Conservation (phyloP, 2,888 invertebrate species). For the Mactromeris polynyma region DNA sequence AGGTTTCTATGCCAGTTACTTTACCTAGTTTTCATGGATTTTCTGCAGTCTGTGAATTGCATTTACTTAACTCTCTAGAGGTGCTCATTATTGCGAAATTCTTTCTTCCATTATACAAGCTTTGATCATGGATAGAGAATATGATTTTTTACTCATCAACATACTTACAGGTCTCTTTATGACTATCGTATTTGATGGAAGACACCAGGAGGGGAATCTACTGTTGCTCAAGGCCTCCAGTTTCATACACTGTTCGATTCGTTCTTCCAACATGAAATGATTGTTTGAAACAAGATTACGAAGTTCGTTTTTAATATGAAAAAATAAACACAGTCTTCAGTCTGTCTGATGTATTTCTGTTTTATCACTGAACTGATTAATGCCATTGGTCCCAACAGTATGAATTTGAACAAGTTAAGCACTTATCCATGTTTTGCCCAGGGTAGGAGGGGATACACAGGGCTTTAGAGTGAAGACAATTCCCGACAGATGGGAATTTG, state of each 20-base stretch:
- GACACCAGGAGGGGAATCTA: neutral
- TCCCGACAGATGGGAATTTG: no score
- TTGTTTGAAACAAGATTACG: no score
- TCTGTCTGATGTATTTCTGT: no score
- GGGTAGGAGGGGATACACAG: no score
- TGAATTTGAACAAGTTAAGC: no score
- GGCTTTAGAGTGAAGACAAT: no score
- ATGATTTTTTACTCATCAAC: conserved; percentile 19
- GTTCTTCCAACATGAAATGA: no score
- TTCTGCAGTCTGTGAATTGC: conserved; percentile 15
- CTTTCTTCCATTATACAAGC: neutral
- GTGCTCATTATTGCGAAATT: conserved; percentile 4
- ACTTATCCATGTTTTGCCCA: no score
- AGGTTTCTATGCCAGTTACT: conserved; percentile 1
- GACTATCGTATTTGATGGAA: conserved; percentile 9
- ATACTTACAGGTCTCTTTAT: conserved; percentile 4
- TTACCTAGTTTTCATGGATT: conserved; percentile 1
- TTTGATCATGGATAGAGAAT: neutral
- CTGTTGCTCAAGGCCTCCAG: neutral
- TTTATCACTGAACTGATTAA: no score
- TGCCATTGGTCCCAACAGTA: no score
- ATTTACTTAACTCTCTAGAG: neutral
- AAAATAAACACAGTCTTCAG: no score
- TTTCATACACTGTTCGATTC: neutral
- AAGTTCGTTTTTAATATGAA: no score